These are phyloP conservation scores for Agrochola lychnidis DNA, from an alignment of 2,888 invertebrate genomes.

Conservation along the genomic window DNA sequence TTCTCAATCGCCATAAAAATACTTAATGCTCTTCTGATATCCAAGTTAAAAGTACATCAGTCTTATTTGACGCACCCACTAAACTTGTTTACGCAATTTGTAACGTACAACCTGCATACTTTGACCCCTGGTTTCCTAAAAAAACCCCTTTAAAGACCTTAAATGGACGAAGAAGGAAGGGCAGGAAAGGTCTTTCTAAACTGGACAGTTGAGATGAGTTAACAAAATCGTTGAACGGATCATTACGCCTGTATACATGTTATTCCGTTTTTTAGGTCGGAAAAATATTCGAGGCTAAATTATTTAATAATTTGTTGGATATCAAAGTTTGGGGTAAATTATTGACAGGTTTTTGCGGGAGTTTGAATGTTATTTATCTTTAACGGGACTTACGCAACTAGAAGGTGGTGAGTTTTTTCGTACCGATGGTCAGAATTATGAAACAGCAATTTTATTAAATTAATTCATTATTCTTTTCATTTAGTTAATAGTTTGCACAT, in stretches of 20 bases:
- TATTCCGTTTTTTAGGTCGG: conserved; percentile 74
- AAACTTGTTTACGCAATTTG: conserved; percentile 83
- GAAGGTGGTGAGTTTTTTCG: not conserved
- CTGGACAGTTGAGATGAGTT: conserved; percentile 77
- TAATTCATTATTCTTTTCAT: not conserved
- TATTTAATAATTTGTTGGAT: conserved; percentile 60
- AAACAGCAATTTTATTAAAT: not conserved
- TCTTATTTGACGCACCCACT: conserved; percentile 77
- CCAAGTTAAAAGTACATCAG: conserved; percentile 78
- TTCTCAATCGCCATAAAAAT: conserved; percentile 54
- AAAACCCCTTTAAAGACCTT: not conserved
- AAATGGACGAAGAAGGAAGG: not conserved
- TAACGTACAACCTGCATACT: conserved; percentile 64
- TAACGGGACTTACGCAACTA: not conserved
- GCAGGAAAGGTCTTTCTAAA: conserved; percentile 59
- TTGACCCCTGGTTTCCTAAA: conserved; percentile 45
- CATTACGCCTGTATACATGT: conserved; percentile 80
- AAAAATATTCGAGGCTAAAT: conserved; percentile 71
- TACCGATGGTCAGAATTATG: not conserved
- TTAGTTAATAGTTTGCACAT: not conserved
- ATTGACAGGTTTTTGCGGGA: conserved; percentile 46
- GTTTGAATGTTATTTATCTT: conserved; percentile 8
- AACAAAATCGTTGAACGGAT: conserved; percentile 81
- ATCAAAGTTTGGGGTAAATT: conserved; percentile 37
- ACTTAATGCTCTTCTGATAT: conserved; percentile 64